Evolutionary conservation across 2,888 invertebrate genomes (phyloP).

Genomic region (Tipula helvola): DNA sequence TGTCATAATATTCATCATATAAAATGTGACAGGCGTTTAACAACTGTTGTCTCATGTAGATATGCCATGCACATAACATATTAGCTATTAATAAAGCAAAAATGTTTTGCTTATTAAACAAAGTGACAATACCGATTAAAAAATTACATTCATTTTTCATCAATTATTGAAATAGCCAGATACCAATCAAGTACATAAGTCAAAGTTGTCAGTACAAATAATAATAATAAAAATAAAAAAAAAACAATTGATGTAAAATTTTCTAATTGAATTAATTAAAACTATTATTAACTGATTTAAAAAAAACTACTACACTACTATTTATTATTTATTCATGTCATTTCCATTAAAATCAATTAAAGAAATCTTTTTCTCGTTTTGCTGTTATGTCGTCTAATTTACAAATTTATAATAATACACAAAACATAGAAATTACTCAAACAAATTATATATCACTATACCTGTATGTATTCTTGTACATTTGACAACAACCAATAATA

Average conservation of each 20-base stretch:
- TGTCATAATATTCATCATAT: not conserved
- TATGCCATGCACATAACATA: not conserved
- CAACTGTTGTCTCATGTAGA: not conserved
- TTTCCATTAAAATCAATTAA: not conserved
- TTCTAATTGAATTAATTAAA: not conserved
- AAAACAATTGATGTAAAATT: not conserved
- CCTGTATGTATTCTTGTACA: not conserved
- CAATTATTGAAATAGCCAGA: not conserved
- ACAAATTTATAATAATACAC: not conserved
- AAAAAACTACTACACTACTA: not conserved
- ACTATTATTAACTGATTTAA: not conserved
- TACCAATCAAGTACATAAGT: not conserved
- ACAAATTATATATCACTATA: not conserved
- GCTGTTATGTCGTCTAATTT: not conserved
- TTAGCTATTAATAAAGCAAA: too few relatives aligned
- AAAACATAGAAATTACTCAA: not conserved
- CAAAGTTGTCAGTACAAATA: not conserved
- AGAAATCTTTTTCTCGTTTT: not conserved
- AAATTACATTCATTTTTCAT: not conserved
- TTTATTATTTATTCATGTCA: not conserved
- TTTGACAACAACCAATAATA: not conserved
- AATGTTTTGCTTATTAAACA: not conserved
- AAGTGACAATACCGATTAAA: not conserved
- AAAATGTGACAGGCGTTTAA: not conserved
- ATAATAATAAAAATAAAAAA: not conserved